Base-by-base conservation (phyloP, 2,113 vertebrate species). In the Callithrix jacchus region DNA sequence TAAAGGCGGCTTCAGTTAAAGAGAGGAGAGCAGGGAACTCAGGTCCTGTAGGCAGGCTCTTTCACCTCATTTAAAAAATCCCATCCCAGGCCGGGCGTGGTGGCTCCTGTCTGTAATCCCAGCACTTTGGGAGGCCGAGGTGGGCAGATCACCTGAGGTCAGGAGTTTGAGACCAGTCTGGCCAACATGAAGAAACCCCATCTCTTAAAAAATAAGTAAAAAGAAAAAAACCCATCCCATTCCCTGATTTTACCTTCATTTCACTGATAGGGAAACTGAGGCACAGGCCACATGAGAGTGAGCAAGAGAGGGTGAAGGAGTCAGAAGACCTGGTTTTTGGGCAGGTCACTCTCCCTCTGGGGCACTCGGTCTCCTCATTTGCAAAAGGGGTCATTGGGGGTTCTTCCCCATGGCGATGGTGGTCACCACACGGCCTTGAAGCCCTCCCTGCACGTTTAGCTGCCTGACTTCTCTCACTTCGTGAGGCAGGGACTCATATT, bases 391-490 rank as follows among this genome's bases (percentile, higher is more conserved):
- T 71, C 9, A 4, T 6, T 16, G 56, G 56, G 56, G 1, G 0
- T 2, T 20, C n/a, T 18, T 80, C 64, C 80, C 45, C 47, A 18
- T 3, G 4, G 27, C 0, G 3, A 30, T 2, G n/a, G 13, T 0
- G 37, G 54, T 64, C 27, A 20, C 73, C 1, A 0, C 2, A 4
- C 3, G 56, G 68, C 76, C 30, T 0, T 37, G 23, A 5, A 20
- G 16, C 23, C n/a, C 66, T 13, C 2, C 7, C 21, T 14, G 17
- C 30, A 8, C 0, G 2, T 20, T 9, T 0, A 13, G 0, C 1
- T 1, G 21, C 45, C 35, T 49, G 37, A 0, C 10, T 14, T 27
- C 25, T 8, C 30, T 30, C 70, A 6, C 32, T 3, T 8, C 30
- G 4, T 0, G 17, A 42, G 17, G 37, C 70, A 30, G 40, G 20